A percentile compares a stretch with the other conserved stretches of the same genome.
Conservation (phyloP, 2,113 vertebrate genomes). For the Hystrix brachyura region DNA sequence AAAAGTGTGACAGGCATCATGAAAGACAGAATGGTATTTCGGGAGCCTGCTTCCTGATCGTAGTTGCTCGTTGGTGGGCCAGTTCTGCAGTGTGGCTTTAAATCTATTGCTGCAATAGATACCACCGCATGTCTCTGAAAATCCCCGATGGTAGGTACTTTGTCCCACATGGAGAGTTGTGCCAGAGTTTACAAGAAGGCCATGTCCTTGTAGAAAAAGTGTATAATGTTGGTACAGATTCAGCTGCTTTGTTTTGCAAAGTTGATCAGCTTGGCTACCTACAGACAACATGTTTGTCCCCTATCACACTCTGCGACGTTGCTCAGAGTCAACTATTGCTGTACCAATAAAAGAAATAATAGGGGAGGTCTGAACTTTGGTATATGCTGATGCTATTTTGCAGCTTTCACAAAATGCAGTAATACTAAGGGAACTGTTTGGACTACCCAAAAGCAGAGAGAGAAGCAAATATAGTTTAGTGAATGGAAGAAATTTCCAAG, state of each 20-base stretch:
- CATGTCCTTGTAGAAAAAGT: not conserved
- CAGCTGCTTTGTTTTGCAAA: not conserved
- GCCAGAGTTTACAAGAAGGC: not conserved
- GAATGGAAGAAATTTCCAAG: not conserved
- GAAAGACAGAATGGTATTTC: not conserved
- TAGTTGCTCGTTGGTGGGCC: not conserved
- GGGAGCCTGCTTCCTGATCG: not conserved
- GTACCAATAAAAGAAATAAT: not conserved
- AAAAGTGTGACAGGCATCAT: not conserved
- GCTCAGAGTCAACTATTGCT: not conserved
- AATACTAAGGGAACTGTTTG: not conserved
- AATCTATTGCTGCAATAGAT: not conserved
- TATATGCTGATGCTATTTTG: not conserved
- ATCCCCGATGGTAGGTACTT: not conserved
- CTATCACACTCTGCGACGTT: not conserved
- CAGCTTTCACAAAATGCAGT: not conserved
- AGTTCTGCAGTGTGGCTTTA: not conserved
- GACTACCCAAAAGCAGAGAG: not conserved
- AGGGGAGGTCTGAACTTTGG: too few species aligned
- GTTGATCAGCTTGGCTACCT: not conserved
- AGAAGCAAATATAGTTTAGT: not conserved
- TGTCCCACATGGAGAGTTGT: not conserved
- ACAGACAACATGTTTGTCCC: not conserved
- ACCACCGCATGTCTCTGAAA: not conserved
- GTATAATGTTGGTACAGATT: not conserved